Base-by-base conservation (phyloP, 2,113 vertebrate species). In the Taxidea taxus region DNA sequence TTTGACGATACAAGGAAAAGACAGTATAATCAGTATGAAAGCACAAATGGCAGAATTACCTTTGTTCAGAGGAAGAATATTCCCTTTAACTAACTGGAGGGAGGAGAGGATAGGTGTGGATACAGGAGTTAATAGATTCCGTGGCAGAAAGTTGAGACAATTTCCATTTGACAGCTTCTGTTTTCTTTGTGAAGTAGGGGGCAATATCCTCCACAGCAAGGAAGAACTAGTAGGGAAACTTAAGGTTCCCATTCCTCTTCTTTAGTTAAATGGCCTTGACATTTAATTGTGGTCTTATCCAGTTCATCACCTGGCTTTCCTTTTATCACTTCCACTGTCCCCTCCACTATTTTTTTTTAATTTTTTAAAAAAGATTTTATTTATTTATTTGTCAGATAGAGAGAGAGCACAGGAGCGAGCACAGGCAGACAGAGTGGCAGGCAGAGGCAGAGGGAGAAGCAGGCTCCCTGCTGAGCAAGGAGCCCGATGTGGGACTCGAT, bases 211-310 rank as follows among this genome's bases (percentile, higher is more conserved):
- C 54, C 66, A 42, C 25, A 58, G 80, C 47, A 91, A 66, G 42
- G 10, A 90, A 34, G 47, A 90, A 42, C 86, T 60, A 44, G 42
- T 68, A 58, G 18, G 81, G 82, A 87, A 89, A 82, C 23, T 75
- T 56, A 90, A 83, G 14, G 29, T 72, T 72, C n/a, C 16, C 82
- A 82, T 7, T 87, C 37, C 66, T 75, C 74, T 93, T 82, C 58
- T 64, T 97, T 64, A 77, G 66, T 90, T 49, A 87, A 78, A 68
- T 87, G 77, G 23, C 12, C 25, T 81, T 95, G 49, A 84, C 56
- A 72, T 78, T 64, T 87, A 93, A 97, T 47, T 60, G 56, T 88
- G 87, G 83, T n/a, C 27, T 74, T 78, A 27, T 87, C 37, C 64
- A 84, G 37, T 51, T 93, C 20, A 82, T 87, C 44, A 77, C 39